Percentiles rank a stretch among this genome's conserved stretches.
Conservation (phyloP, 2,888 invertebrate genomes). For the Drosophila maculinotata region DNA sequence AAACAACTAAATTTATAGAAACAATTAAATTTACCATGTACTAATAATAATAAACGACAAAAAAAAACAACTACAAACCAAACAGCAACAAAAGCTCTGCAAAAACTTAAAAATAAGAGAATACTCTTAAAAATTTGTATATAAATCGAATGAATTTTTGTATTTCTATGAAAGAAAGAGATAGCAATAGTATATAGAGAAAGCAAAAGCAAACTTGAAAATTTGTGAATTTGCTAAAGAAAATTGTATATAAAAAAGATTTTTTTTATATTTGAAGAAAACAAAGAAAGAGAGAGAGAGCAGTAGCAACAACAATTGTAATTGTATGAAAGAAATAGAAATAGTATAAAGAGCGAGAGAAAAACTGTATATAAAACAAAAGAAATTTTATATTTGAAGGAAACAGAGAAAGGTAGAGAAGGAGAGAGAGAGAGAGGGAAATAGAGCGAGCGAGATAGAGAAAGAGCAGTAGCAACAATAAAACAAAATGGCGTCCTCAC, state of each 20-base stretch:
- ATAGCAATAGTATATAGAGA: conserved; percentile 2
- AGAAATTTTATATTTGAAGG: neutral
- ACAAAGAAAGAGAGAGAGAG: no score
- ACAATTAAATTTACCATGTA: conserved; percentile 18
- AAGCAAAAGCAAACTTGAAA: no score
- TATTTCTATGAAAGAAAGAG: conserved; percentile 9
- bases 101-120: conserved; percentile 9
- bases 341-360: no score
- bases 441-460: conserved; percentile 1
- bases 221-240: no score
- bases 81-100: neutral
- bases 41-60: conserved; percentile 30
- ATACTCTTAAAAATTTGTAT: conserved; percentile 2
- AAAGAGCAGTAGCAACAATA: conserved; percentile 5
- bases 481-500: conserved; percentile 42
- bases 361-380: no score
- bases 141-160: conserved; percentile 1
- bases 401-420: conserved; percentile 1
- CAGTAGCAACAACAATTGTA: no score
- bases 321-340: no score
- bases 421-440: conserved; percentile 1
- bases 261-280: neutral
- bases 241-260: no score
- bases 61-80: neutral
- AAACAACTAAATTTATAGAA: conserved; percentile 34